These are phyloP conservation scores for Anser brachyrhynchus DNA, from an alignment of 2,113 vertebrate genomes.

Conservation along the genomic window DNA sequence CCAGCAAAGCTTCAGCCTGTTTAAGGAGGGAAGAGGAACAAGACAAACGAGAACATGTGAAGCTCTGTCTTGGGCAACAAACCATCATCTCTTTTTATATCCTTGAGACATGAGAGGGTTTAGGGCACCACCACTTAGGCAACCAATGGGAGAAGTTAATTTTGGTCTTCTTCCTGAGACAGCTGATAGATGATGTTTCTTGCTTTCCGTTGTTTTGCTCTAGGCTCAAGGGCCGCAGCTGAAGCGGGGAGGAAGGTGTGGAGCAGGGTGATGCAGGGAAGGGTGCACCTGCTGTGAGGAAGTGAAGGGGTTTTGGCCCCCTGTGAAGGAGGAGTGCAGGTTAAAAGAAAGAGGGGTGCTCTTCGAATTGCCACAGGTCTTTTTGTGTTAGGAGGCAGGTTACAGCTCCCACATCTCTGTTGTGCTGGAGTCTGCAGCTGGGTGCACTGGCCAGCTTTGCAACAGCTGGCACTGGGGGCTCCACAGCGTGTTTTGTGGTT, in stretches of 20 bases:
- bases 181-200: no score
- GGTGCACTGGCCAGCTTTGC: not conserved
- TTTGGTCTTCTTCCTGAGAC: no score
- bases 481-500: not conserved
- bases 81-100: not conserved
- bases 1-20: not conserved
- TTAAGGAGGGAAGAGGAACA: not conserved
- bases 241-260: not conserved
- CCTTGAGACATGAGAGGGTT: not conserved
- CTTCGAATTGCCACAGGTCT: not conserved
- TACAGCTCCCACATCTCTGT: not conserved
- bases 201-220: no score
- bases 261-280: not conserved
- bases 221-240: not conserved
- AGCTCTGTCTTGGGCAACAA: not conserved
- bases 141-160: no score
- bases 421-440: not conserved
- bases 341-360: not conserved
- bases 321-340: not conserved
- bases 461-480: not conserved
- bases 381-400: not conserved
- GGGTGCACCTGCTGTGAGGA: not conserved
- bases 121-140: not conserved
- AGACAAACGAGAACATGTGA: not conserved
- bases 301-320: rapidly evolving